Evolutionary conservation across 2,797 vertebrate genomes (phyloP).

Genomic region (Australoheros facetus): DNA sequence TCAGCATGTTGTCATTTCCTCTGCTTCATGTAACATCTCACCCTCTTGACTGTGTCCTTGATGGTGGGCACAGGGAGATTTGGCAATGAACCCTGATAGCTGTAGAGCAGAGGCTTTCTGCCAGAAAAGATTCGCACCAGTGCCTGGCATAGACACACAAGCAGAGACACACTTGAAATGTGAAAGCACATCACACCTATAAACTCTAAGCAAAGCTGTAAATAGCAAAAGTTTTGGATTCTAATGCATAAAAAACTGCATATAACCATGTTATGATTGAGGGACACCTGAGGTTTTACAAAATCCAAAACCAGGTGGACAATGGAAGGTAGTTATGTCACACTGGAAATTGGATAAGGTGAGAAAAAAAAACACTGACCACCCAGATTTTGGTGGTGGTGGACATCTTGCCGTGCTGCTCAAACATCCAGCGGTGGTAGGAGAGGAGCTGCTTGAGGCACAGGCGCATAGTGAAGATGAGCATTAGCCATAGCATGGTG

Average conservation of each 20-base stretch:
- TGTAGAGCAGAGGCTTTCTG: conserved; percentile 89
- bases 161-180: conserved; percentile 4
- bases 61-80: conserved; percentile 87
- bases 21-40: conserved; percentile 64
- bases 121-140: conserved; percentile 92
- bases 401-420: conserved; percentile 88
- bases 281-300: background rate
- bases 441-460: conserved; percentile 90
- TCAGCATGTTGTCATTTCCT: conserved; percentile 31
- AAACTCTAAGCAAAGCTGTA: background rate
- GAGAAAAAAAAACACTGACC: conserved; percentile 75
- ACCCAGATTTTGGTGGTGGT: conserved; percentile 91
- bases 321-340: background rate
- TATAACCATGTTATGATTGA: background rate
- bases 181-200: background rate
- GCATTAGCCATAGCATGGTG: conserved; percentile 88
- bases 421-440: conserved; percentile 92
- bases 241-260: background rate
- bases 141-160: conserved; percentile 75
- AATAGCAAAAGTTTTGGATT: background rate
- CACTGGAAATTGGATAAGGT: background rate
- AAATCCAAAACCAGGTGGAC: background rate
- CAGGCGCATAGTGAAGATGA: conserved; percentile 91
- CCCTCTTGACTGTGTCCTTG: conserved; percentile 87
- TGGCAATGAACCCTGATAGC: conserved; percentile 89